phyloP scores from a whole-genome alignment of 2,888 invertebrate genomes.

The Fragum whitleyi region DNA sequence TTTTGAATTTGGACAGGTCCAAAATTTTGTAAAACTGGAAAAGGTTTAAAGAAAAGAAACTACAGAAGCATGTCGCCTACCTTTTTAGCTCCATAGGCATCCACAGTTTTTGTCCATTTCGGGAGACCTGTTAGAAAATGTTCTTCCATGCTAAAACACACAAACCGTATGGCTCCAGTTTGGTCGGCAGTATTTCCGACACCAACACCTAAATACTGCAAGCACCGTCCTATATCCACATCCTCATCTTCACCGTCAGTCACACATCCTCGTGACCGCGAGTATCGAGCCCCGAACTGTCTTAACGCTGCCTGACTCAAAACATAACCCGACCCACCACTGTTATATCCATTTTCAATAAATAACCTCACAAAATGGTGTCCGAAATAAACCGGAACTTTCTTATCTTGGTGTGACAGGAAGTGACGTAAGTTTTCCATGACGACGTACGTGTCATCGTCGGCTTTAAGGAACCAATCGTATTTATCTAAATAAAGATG shows the following conservation, averaged over 20 bases:
- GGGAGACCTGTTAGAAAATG: slow-evolving; percentile 79
- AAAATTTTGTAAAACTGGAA: too few relatives aligned
- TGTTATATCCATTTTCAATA: slow-evolving; percentile 84
- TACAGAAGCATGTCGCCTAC: slow-evolving; percentile 61
- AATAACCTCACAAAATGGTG: slow-evolving; percentile 68
- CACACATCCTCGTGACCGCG: slow-evolving; percentile 54
- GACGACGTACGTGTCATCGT: slow-evolving; percentile 88
- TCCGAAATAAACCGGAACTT: slow-evolving; percentile 92
- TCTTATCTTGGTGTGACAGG: slow-evolving; percentile 88
- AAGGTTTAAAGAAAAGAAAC: too few relatives aligned
- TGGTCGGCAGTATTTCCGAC: slow-evolving; percentile 77
- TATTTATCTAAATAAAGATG: slow-evolving; percentile 92
- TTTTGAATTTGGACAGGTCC: too few relatives aligned
- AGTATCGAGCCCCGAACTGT: slow-evolving; percentile 88
- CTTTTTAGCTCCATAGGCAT: slow-evolving; percentile 77
- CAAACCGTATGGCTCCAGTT: slow-evolving; percentile 79
- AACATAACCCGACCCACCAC: slow-evolving; percentile 91
- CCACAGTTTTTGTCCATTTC: slow-evolving; percentile 78
- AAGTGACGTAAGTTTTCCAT: slow-evolving; percentile 92
- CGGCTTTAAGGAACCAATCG: slow-evolving; percentile 97
- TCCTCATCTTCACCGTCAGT: slow-evolving; percentile 81
- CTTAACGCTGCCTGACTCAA: slow-evolving; percentile 92
- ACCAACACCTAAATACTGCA: slow-evolving; percentile 79
- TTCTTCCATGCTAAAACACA: slow-evolving; percentile 79
- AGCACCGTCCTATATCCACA: slow-evolving; percentile 80